Conservation (phyloP, 1,140 invertebrate genomes). For the Agraylea sexmaculata region DNA sequence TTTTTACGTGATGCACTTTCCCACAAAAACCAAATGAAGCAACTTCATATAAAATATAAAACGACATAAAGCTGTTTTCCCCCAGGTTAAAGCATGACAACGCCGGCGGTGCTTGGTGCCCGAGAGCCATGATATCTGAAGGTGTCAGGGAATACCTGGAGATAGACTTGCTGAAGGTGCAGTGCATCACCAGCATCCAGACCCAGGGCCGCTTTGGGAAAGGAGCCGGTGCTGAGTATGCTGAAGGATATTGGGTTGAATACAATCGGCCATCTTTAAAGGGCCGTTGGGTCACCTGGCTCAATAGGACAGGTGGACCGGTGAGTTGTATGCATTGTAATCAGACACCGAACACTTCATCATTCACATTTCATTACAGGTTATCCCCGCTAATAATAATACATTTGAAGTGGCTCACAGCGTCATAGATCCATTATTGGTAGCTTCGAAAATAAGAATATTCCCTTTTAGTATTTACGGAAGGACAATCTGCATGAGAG, state of each 20-base stretch:
- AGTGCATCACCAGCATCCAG: conserved; percentile 60
- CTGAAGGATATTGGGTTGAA: conserved; percentile 61
- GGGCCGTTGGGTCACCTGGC: not conserved
- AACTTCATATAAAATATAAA: too few relatives aligned
- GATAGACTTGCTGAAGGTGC: conserved; percentile 48
- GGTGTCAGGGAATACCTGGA: conserved; percentile 63
- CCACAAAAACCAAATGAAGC: too few relatives aligned
- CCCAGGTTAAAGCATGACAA: conserved; percentile 61
- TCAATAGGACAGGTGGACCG: too few relatives aligned
- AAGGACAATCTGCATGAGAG: conserved; percentile 66
- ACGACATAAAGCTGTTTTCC: too few relatives aligned
- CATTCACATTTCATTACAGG: conserved; percentile 42
- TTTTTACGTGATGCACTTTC: too few relatives aligned
- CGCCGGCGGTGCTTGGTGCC: conserved; percentile 78
- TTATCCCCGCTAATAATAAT: conserved; percentile 60
- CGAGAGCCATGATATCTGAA: conserved; percentile 53
- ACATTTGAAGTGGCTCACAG: conserved; percentile 60
- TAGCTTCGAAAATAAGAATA: conserved; percentile 61
- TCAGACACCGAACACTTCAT: too few relatives aligned
- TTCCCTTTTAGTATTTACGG: conserved; percentile 61
- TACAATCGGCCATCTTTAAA: conserved; percentile 48
- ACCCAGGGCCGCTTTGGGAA: conserved; percentile 71
- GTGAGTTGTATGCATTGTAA: too few relatives aligned
- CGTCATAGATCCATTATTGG: conserved; percentile 55
- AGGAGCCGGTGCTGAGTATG: conserved; percentile 65